Evolutionary conservation across 2,888 invertebrate species (phyloP).

Genomic region (Linyphia triangularis): DNA sequence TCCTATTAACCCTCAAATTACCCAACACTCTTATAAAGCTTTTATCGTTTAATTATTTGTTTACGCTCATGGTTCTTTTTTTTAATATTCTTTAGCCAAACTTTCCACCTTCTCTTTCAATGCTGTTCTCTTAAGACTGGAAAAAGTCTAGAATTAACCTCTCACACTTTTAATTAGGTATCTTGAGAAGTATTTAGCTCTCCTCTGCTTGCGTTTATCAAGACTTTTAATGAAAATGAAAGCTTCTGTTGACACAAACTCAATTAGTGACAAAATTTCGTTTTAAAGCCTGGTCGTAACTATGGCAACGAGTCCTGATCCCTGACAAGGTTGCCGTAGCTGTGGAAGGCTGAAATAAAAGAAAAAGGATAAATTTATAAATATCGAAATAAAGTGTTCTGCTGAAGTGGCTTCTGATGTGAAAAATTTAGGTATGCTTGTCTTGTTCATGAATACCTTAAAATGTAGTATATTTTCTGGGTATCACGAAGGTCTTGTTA

Average conservation of each 20-base stretch:
- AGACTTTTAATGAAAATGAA: constrained; percentile 70
- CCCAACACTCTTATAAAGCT: constrained; percentile 14
- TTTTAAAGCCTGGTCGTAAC: constrained; percentile 48
- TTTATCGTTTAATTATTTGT: constrained; percentile 49
- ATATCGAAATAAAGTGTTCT: too few relatives aligned
- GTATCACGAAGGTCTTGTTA: too few relatives aligned
- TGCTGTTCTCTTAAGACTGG: background rate
- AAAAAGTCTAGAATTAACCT: constrained; percentile 46
- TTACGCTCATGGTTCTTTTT: constrained; percentile 24
- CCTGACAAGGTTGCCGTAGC: constrained; percentile 28
- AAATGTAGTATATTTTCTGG: too few relatives aligned
- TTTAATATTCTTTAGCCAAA: constrained; percentile 2
- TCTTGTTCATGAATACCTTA: too few relatives aligned
- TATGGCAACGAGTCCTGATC: constrained; percentile 39
- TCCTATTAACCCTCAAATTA: constrained; percentile 4
- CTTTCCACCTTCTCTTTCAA: constrained; percentile 36
- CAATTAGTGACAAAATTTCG: constrained; percentile 54
- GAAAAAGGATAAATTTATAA: too few relatives aligned
- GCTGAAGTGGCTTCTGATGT: too few relatives aligned
- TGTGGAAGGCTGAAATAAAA: too few relatives aligned
- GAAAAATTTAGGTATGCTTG: too few relatives aligned
- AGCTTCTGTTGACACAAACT: constrained; percentile 64
- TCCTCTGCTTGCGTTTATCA: constrained; percentile 36
- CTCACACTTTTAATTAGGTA: constrained; percentile 72
- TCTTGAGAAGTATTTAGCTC: constrained; percentile 62